A percentile compares a stretch with the other conserved stretches of the same genome.
Conservation (phyloP, 2,888 invertebrate species). For the Diplazon laetatorius region DNA sequence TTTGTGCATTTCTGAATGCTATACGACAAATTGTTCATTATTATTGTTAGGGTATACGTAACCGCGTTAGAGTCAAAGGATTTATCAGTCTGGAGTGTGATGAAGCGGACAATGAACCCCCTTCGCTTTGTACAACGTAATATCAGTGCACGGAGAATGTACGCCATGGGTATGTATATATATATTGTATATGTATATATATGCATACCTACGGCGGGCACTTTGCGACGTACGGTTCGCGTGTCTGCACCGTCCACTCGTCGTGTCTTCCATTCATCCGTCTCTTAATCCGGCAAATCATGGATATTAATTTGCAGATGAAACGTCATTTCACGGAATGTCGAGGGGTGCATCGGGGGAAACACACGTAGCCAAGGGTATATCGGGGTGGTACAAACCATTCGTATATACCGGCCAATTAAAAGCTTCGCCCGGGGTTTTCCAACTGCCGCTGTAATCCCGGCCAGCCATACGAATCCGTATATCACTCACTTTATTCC, state of each 20-base stretch:
- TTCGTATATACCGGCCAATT: conserved; percentile 59
- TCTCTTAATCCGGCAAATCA: conserved; percentile 61
- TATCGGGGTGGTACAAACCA: conserved; percentile 26
- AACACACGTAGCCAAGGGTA: conserved; percentile 10
- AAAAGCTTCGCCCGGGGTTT: conserved; percentile 52
- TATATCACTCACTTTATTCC: conserved; percentile 42
- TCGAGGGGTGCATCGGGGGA: not conserved
- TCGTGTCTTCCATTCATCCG: conserved; percentile 39
- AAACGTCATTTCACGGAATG: conserved; percentile 56
- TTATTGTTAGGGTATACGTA: not conserved
- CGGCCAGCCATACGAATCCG: conserved; percentile 22
- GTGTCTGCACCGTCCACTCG: not conserved
- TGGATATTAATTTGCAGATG: conserved; percentile 63
- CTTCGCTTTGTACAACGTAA: conserved; percentile 34
- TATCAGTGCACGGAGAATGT: conserved; percentile 1
- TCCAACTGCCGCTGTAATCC: conserved; percentile 55
- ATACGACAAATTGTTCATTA: not conserved
- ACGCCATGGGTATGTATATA: not conserved
- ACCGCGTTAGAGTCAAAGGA: conserved; percentile 8
- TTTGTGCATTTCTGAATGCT: not conserved
- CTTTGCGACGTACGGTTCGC: not conserved
- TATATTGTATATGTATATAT: too few species aligned
- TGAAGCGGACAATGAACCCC: conserved; percentile 26
- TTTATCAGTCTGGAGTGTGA: conserved; percentile 7
- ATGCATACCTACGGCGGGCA: too few species aligned